Conservation (phyloP, 23 tunicate species). For the Halocynthia roretzi region DNA sequence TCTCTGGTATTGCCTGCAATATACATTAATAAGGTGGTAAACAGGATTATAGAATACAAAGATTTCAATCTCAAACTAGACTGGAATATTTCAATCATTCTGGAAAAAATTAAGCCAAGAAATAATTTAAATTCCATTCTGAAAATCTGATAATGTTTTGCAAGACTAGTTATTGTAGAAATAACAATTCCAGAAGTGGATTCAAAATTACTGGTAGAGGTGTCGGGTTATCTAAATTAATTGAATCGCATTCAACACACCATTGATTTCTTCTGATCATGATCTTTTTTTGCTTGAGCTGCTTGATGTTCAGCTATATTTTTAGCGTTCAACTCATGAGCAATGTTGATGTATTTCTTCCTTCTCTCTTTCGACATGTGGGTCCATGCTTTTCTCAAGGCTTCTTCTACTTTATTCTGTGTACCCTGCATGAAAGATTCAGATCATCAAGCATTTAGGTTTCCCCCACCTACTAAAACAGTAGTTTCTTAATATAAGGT, state of each 20-base stretch:
- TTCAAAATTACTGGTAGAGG: too few species aligned
- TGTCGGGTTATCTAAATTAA: too few species aligned
- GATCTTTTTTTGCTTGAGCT: conserved; percentile 20
- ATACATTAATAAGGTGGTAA: too few species aligned
- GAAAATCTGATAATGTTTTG: too few species aligned
- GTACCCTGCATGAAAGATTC: conserved; percentile 14
- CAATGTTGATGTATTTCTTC: conserved; percentile 52
- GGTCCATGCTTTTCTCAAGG: conserved; percentile 57
- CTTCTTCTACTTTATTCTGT: conserved; percentile 37
- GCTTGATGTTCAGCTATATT: conserved; percentile 51
- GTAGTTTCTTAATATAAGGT: too few species aligned
- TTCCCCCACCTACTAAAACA: too few species aligned
- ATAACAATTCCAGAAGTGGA: too few species aligned
- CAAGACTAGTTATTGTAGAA: too few species aligned
- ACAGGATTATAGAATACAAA: too few species aligned
- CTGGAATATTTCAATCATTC: not conserved
- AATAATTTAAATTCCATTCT: too few species aligned
- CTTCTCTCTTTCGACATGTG: conserved; percentile 47
- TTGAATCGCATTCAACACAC: not conserved
- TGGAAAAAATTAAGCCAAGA: not conserved
- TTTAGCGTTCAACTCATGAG: conserved; percentile 57
- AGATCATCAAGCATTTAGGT: too few species aligned
- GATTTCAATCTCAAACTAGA: too few species aligned
- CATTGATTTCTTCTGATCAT: conserved; percentile 3
- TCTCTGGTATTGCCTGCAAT: not conserved